Evolutionary conservation across 2,797 vertebrate genomes (phyloP).

Genomic region (Sebastes taczanowskii): DNA sequence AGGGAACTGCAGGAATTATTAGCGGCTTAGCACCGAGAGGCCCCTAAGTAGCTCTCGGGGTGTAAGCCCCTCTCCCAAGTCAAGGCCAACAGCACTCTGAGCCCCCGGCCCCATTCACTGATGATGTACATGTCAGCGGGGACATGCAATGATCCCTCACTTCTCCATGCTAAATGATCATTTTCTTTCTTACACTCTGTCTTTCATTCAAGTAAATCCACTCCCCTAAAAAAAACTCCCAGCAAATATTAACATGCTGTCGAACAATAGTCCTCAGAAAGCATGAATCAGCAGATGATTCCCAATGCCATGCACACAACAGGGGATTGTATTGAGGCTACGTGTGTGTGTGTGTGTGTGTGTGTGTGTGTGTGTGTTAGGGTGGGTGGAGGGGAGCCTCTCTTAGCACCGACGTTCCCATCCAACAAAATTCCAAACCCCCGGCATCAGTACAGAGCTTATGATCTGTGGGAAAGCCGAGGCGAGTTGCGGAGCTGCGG

Average conservation of each 20-base stretch:
- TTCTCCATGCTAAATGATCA: constrained; percentile 72
- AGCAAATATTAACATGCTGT: constrained; percentile 70
- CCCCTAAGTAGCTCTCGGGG: constrained; percentile 76
- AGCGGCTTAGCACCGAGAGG: constrained; percentile 77
- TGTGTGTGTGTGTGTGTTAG: not conserved
- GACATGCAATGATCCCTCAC: constrained; percentile 70
- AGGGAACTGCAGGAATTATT: constrained; percentile 80
- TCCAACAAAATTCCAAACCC: constrained; percentile 71
- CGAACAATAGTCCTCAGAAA: constrained; percentile 72
- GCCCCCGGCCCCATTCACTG: constrained; percentile 60
- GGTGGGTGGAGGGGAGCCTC: constrained; percentile 57
- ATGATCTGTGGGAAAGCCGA: constrained; percentile 72
- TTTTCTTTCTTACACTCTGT: constrained; percentile 66
- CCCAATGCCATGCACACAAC: constrained; percentile 71
- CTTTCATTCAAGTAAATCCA: constrained; percentile 75
- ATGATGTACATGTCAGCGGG: constrained; percentile 73
- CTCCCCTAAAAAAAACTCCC: constrained; percentile 53
- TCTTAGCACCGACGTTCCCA: constrained; percentile 51
- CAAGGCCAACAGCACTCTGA: constrained; percentile 68
- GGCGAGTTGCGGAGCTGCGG: constrained; percentile 45
- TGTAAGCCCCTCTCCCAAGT: constrained; percentile 79
- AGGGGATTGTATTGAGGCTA: constrained; percentile 64
- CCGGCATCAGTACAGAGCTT: constrained; percentile 61
- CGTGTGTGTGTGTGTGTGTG: constrained; percentile 33
- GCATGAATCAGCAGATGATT: constrained; percentile 80